Evolutionary conservation across 2,113 vertebrate genomes (phyloP).

Genomic region (Brachypteracias leptosomus): DNA sequence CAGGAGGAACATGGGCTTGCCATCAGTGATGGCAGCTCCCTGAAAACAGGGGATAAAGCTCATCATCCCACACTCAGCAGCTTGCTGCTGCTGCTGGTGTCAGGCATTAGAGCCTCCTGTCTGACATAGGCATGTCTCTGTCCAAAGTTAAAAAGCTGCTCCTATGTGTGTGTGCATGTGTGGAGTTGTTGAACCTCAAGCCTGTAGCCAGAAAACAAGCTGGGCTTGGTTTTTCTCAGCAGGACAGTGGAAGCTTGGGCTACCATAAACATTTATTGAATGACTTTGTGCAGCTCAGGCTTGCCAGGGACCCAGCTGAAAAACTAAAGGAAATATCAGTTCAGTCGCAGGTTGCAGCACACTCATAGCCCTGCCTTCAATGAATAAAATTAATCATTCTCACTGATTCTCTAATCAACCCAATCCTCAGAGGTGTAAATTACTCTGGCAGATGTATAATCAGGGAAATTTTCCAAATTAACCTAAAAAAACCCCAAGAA

Average conservation of each 20-base stretch:
- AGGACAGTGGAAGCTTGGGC: neutral
- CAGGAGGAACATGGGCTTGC: neutral
- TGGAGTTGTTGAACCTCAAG: neutral
- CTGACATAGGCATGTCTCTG: neutral
- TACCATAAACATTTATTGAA: neutral
- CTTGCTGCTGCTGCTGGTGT: neutral
- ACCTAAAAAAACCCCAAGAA: slow-evolving; percentile 6
- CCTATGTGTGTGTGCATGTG: fast-evolving
- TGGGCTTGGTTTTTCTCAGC: neutral
- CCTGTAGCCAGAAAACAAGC: neutral
- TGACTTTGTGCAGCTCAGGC: neutral
- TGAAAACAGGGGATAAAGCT: neutral
- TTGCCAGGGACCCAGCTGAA: slow-evolving; percentile 52
- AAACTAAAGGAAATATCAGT: slow-evolving; percentile 39
- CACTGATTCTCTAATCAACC: slow-evolving; percentile 58
- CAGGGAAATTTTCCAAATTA: slow-evolving; percentile 61
- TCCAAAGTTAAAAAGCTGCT: neutral
- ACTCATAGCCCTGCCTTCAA: slow-evolving; percentile 17
- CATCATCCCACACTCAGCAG: neutral
- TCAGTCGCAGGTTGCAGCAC: neutral
- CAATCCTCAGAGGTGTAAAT: slow-evolving; percentile 55
- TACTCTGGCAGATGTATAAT: slow-evolving; percentile 54
- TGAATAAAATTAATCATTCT: slow-evolving; percentile 62
- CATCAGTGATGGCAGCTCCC: neutral
- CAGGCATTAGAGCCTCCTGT: fast-evolving